A percentile compares a stretch with the other conserved stretches of the same genome.
phyloP scores from a whole-genome alignment of 2,797 vertebrate species.

The Enteromius thamalakanensis region DNA sequence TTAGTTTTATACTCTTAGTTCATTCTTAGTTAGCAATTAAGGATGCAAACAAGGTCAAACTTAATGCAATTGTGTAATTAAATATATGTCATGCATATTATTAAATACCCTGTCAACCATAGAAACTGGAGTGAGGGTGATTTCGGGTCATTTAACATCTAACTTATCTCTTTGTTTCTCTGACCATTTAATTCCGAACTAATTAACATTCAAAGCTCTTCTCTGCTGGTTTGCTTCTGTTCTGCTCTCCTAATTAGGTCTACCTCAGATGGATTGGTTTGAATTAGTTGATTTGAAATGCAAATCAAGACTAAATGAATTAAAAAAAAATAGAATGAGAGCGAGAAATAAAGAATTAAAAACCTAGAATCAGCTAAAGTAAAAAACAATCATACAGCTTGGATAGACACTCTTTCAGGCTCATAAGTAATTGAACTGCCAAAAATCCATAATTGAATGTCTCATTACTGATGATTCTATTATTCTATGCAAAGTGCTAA shows the following conservation, averaged over 20 bases:
- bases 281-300: slow-evolving; percentile 64
- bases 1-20: background rate
- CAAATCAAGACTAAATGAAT: slow-evolving; percentile 67
- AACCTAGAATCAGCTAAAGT: slow-evolving; percentile 55
- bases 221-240: slow-evolving; percentile 58
- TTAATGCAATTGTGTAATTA: background rate
- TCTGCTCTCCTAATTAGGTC: slow-evolving; percentile 61
- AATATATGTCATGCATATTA: background rate
- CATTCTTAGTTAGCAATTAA: background rate
- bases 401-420: slow-evolving; percentile 25
- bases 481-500: slow-evolving; percentile 32
- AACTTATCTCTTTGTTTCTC: slow-evolving; percentile 45
- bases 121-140: background rate
- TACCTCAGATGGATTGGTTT: slow-evolving; percentile 55
- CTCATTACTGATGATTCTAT: slow-evolving; percentile 26
- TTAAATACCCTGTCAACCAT: background rate
- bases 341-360: slow-evolving; percentile 60
- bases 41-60: background rate
- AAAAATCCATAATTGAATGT: slow-evolving; percentile 38
- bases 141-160: slow-evolving; percentile 12
- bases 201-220: slow-evolving; percentile 65
- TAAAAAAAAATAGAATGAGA: slow-evolving; percentile 61
- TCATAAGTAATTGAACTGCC: slow-evolving; percentile 21
- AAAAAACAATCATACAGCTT: slow-evolving; percentile 50
- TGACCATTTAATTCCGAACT: slow-evolving; percentile 68